Base-by-base conservation (phyloP, 2,113 vertebrate genomes). In the Centropristis striata region DNA sequence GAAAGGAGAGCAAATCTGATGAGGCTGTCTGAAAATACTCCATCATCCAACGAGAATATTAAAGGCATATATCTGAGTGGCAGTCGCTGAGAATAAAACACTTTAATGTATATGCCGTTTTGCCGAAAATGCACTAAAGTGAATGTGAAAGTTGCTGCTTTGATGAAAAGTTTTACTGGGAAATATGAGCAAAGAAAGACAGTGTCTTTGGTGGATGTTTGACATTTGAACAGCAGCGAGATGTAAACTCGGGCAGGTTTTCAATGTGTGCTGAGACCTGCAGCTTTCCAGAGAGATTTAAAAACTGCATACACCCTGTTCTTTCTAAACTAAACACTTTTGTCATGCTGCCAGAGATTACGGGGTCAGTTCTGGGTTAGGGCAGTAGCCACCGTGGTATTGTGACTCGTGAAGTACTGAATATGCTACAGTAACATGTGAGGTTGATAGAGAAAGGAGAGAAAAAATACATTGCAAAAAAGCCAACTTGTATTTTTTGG, bases 201-300 rank as follows among this genome's bases (percentile, higher is more conserved):
- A 32, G n/a, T 20, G 21, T 50, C 49, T 64, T 66, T 25, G 64
- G 65, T 69, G 49, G 27, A 37, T 75, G 50, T 82, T 59, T 78
- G 68, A 83, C 82, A 87, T 88, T 81, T 76, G 42, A 78, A 75
- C 70, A 61, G 58, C 36, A 25, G 51, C 18, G n/a, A 25, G 8
- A 74, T 21, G 51, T 71, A 66, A 71, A 81, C 32, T 74, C 66
- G 14, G 53, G 20, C 28, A 55, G 75, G 64, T 73, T 61, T 68
- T 68, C 41, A 36, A 37, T 46, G 20, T 14, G 37, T 63, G 21
- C 72, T 20, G 49, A 66, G 79, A 39, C 55, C 21, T 51, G 67
- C 68, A 37, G 53, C 27, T 76, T 12, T 68, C 44, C 39, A 47
- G 37, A 74, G 71, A 76, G 53, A 46, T 37, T 46, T 61, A 41